These are phyloP conservation scores for Himalopsyche anomala DNA, from an alignment of 2,888 invertebrate species.

Conservation along the genomic window DNA sequence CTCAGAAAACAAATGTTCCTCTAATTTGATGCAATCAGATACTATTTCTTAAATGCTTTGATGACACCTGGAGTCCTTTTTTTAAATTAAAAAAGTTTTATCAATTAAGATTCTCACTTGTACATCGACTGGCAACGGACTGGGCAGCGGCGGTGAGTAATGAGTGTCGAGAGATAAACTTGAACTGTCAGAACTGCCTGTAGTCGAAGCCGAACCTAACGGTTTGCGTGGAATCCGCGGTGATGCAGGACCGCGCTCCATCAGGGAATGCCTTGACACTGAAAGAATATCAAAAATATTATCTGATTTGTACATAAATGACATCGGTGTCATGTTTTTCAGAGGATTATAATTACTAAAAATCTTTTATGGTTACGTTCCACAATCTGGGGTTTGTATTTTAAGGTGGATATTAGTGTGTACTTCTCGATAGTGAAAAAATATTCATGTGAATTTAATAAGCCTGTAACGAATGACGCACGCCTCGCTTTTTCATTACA, in stretches of 20 bases:
- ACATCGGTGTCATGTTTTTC: slow-evolving; percentile 66
- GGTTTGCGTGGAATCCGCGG: slow-evolving; percentile 75
- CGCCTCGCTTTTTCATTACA: not conserved
- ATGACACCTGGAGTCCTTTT: too few relatives aligned
- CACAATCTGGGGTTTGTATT: too few relatives aligned
- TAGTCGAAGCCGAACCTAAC: slow-evolving; percentile 83
- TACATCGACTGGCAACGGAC: slow-evolving; percentile 68
- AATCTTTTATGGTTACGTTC: not conserved
- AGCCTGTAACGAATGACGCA: not conserved
- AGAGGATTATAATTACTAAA: too few relatives aligned
- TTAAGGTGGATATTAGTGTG: too few relatives aligned
- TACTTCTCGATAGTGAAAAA: too few relatives aligned
- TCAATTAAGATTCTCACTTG: slow-evolving; percentile 66
- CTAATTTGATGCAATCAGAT: too few relatives aligned
- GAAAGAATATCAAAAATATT: slow-evolving; percentile 55
- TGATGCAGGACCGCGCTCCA: slow-evolving; percentile 75
- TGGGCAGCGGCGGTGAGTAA: slow-evolving; percentile 68
- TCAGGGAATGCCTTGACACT: slow-evolving; percentile 83
- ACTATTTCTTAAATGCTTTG: too few relatives aligned
- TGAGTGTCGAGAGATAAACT: slow-evolving; percentile 74
- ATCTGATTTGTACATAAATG: slow-evolving; percentile 65
- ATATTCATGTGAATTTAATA: not conserved
- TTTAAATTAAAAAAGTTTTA: too few relatives aligned
- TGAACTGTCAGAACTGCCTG: slow-evolving; percentile 80
- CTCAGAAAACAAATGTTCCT: too few relatives aligned